These are phyloP conservation scores for Columbina picui DNA, from an alignment of 2,113 vertebrate species.

Conservation along the genomic window DNA sequence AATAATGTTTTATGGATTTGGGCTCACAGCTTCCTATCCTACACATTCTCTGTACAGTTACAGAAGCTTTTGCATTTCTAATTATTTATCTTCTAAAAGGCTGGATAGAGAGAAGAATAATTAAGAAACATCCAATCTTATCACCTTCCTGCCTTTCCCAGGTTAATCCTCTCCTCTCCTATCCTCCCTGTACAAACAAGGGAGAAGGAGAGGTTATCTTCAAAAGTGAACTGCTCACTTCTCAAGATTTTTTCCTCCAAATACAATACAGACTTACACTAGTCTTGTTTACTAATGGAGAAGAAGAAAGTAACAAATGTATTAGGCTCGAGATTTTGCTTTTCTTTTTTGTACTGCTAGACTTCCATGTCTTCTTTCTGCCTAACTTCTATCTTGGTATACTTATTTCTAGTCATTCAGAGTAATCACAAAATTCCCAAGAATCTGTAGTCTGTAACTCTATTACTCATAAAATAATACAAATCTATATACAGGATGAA, in stretches of 20 bases:
- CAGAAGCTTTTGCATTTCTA: not conserved
- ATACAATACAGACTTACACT: not conserved
- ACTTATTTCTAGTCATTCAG: not conserved
- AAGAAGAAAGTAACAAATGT: not conserved
- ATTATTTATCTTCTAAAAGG: not conserved
- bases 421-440: not conserved
- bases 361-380: not conserved
- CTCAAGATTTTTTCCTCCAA: not conserved
- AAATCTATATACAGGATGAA: not conserved
- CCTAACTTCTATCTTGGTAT: not conserved
- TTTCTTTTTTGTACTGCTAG: not conserved
- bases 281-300: not conserved
- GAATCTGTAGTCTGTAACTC: not conserved
- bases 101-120: not conserved
- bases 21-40: not conserved
- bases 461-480: not conserved
- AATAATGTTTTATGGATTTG: not conserved
- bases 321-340: not conserved
- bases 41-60: not conserved
- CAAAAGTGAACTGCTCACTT: not conserved
- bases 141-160: not conserved
- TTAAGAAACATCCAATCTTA: not conserved
- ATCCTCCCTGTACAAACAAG: not conserved
- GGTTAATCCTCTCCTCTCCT: not conserved
- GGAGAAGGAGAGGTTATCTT: fast-evolving